Evolutionary conservation across 2,797 vertebrate species (phyloP).

Genomic region (Mus minutoides): DNA sequence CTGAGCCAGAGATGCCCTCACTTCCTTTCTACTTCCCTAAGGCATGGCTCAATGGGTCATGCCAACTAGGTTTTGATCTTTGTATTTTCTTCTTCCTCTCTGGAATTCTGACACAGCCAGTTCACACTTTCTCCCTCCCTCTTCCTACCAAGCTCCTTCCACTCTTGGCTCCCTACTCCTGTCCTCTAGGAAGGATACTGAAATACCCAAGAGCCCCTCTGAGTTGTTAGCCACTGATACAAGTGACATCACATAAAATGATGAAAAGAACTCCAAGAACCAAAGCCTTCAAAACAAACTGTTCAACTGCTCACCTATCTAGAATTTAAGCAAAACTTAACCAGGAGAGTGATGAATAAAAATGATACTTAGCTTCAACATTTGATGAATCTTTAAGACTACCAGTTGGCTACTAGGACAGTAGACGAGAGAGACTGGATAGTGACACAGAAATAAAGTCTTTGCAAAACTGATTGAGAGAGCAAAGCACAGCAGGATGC

Average conservation of each 20-base stretch:
- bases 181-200: not conserved
- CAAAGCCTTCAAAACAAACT: not conserved
- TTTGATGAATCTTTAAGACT: constrained; percentile 3
- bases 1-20: not conserved
- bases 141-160: not conserved
- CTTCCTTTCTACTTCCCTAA: not conserved
- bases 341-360: not conserved
- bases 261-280: not conserved
- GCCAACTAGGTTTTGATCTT: not conserved
- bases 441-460: not conserved
- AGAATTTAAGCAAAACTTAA: constrained; percentile 21
- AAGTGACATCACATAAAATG: not conserved
- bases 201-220: not conserved
- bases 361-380: not conserved
- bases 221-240: not conserved
- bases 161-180: not conserved
- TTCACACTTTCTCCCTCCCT: not conserved
- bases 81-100: not conserved
- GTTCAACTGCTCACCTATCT: constrained; percentile 22
- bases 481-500: not conserved
- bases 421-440: not conserved
- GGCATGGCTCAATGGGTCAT: not conserved
- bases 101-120: not conserved
- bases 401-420: not conserved
- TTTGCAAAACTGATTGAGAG: not conserved